Evolutionary conservation across 1,140 invertebrate species (phyloP), one percentile per base, ranked within the genome.

Genomic region (Geopemphigus sp.): DNA sequence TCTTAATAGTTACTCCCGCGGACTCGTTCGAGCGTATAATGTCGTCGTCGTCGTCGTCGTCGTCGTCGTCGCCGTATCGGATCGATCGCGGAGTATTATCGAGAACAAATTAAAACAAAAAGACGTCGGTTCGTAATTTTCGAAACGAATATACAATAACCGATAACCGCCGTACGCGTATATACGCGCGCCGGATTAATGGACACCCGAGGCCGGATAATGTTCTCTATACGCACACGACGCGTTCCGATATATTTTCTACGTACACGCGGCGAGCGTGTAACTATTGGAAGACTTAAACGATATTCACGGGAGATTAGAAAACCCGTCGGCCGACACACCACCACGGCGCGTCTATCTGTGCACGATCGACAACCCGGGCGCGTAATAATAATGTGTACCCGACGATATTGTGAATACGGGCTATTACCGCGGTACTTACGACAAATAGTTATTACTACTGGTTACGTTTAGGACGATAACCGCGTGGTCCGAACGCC

Each of bases 1-100:
- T 68, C 64, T 68, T 68, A 68, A 68, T 68, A 68, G 64, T 47
- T n/a, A n/a, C 39, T 68, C 39, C 64, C 39, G 64, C 64, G 64
- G 64, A 68, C 45, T 26, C 66, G 32, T 4, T 39, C 32, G 32
- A n/a, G n/a, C n/a, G n/a, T n/a, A n/a, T 39, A 39, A 39, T 39
- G 32, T 39, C 32, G 32, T 39, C 32, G 32, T 39, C 3, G 32
- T 39, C 32, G 32, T 39, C 32, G 32, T 39, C 32, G 32, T 39
- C 32, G 32, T 39, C 32, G 32, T 39, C 32, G n/a, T n/a, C n/a
- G n/a, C 50, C 66, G 45, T 19, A 19, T 39, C 39, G n/a, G 66
- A 17, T 17, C 66, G 66, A 68, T 68, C 66, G 45, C 45, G 19
- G 22, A 68, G 66, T 50, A 68, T 47, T 22, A 24, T 19, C 32